Evolutionary conservation across 2,797 vertebrate species (phyloP).

Genomic region (Ispidina lecontei): DNA sequence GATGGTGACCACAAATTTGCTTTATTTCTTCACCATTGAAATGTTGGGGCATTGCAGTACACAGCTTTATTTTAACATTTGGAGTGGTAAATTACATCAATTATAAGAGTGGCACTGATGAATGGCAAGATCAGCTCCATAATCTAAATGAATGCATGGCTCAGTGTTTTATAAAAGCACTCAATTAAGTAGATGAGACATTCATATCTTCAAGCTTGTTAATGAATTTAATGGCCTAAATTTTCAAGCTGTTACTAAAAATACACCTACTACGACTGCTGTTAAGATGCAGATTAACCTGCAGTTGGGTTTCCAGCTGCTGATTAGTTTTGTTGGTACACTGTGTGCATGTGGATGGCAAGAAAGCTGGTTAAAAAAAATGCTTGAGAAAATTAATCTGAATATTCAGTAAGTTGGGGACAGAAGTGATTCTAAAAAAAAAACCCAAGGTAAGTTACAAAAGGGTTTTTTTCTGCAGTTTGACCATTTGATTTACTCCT

Average conservation of each 20-base stretch:
- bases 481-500: neutral
- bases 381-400: neutral
- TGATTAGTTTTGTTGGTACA: slow-evolving; percentile 38
- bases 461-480: neutral
- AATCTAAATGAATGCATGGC: neutral
- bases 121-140: slow-evolving; percentile 26
- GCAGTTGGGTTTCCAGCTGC: neutral
- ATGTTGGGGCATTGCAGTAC: neutral
- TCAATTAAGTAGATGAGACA: slow-evolving; percentile 28
- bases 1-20: neutral
- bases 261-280: neutral
- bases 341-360: neutral
- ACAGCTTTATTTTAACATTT: neutral
- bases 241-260: slow-evolving; percentile 15
- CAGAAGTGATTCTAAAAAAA: neutral
- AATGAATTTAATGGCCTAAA: slow-evolving; percentile 28
- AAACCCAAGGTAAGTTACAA: too few species aligned
- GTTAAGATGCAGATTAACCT: neutral
- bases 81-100: slow-evolving; percentile 5
- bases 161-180: neutral
- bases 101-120: neutral
- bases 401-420: neutral
- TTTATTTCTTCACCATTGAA: neutral
- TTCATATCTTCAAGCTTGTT: slow-evolving; percentile 31
- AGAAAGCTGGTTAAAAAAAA: neutral